Evolutionary conservation across 2,113 vertebrate genomes (phyloP).

Genomic region (Vulpes vulpes): DNA sequence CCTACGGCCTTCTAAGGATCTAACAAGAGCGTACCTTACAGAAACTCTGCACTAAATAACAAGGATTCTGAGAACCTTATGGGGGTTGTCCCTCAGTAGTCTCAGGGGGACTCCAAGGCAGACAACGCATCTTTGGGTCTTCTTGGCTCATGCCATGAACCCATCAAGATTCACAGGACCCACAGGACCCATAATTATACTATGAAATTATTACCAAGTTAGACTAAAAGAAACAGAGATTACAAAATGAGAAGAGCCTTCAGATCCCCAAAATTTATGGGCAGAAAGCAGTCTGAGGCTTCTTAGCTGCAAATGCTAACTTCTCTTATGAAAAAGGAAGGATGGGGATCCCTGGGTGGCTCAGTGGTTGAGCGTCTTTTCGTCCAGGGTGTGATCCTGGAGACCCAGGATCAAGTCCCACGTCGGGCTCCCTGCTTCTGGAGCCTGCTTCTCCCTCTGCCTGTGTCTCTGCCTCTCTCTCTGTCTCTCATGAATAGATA

Average conservation of each 20-base stretch:
- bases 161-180: background rate
- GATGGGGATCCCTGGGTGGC: too few relatives aligned
- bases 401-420: too few relatives aligned
- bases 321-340: background rate
- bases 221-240: constrained; percentile 36
- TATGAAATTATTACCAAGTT: background rate
- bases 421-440: too few relatives aligned
- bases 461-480: too few relatives aligned
- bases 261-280: background rate
- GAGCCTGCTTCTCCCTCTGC: too few relatives aligned
- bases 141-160: background rate
- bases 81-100: too few relatives aligned
- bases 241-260: background rate
- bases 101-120: background rate
- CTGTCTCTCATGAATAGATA: too few relatives aligned
- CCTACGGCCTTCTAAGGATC: too few relatives aligned
- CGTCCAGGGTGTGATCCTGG: too few relatives aligned
- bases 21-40: background rate
- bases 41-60: background rate
- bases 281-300: background rate
- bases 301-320: background rate
- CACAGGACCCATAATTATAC: constrained; percentile 6
- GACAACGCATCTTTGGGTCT: background rate
- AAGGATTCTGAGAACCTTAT: background rate
- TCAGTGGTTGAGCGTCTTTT: too few relatives aligned